A percentile compares a stretch with the other conserved stretches of the same genome.
These are phyloP conservation scores for Eurystomus gularis DNA, from an alignment of 2,113 vertebrate species.

Conservation along the genomic window DNA sequence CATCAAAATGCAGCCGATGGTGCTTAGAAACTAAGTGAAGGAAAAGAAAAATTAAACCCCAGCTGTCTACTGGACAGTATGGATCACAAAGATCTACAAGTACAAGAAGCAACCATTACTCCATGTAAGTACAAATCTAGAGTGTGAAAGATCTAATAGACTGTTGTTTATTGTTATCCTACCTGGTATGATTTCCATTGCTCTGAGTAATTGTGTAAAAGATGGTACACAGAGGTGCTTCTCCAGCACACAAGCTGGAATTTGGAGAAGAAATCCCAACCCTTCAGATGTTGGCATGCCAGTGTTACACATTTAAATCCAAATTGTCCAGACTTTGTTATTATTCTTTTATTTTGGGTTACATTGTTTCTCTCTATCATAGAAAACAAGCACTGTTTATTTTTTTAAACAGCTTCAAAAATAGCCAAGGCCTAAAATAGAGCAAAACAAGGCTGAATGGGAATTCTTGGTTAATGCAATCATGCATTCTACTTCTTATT, in stretches of 20 bases:
- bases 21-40: not conserved
- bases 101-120: not conserved
- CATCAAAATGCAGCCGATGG: not conserved
- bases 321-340: not conserved
- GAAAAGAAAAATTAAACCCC: not conserved
- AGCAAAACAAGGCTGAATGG: not conserved
- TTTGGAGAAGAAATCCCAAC: not conserved
- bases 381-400: not conserved
- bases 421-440: not conserved
- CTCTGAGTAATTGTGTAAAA: not conserved
- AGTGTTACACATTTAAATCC: not conserved
- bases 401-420: constrained; percentile 7
- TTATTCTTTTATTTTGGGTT: not conserved
- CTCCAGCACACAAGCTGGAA: not conserved
- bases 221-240: not conserved
- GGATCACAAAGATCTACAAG: not conserved
- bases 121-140: not conserved
- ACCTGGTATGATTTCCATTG: not conserved
- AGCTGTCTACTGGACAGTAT: not conserved
- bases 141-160: not conserved
- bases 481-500: not conserved
- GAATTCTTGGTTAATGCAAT: not conserved
- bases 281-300: not conserved
- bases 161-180: not conserved
- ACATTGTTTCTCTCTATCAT: not conserved